Percentiles rank a stretch among this genome's conserved stretches.
Evolutionary conservation across 2,797 vertebrate species (phyloP).

Genomic region (Epinephelus coioides): DNA sequence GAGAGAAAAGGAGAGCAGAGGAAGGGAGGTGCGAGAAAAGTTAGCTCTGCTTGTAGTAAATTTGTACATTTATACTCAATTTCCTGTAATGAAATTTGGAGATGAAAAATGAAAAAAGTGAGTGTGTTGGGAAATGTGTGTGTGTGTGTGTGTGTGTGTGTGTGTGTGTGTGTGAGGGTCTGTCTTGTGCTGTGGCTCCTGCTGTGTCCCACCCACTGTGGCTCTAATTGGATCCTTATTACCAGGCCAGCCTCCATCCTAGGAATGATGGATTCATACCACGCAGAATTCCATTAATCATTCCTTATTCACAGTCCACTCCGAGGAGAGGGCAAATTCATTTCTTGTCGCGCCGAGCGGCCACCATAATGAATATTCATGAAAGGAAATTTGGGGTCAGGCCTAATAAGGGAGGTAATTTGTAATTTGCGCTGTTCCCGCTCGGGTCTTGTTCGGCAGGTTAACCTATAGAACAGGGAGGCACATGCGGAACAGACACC

Average conservation of each 20-base stretch:
- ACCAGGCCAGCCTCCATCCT: constrained; percentile 81
- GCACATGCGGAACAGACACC: constrained; percentile 57
- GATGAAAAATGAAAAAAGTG: constrained; percentile 43
- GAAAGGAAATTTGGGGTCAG: constrained; percentile 90
- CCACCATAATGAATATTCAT: constrained; percentile 90
- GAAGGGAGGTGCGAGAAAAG: constrained; percentile 44
- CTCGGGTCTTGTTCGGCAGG: constrained; percentile 84
- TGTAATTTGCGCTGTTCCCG: constrained; percentile 89
- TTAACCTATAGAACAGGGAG: constrained; percentile 83
- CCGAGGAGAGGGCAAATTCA: constrained; percentile 85
- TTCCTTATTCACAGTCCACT: constrained; percentile 89
- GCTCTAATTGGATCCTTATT: constrained; percentile 92
- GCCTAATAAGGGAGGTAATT: constrained; percentile 90
- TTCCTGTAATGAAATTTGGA: constrained; percentile 58
- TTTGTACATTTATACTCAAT: constrained; percentile 56
- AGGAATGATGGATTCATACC: constrained; percentile 89
- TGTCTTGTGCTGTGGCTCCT: constrained; percentile 68
- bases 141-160: constrained; percentile 19
- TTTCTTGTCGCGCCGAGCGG: constrained; percentile 80
- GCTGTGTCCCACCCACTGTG: constrained; percentile 86
- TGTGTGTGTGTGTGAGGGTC: constrained; percentile 57
- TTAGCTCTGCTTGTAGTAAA: constrained; percentile 49
- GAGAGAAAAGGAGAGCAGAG: constrained; percentile 5
- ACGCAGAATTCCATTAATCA: constrained; percentile 91
- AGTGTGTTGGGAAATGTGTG: constrained; percentile 3